These are phyloP conservation scores for Clanis bilineata DNA, from an alignment of 2,888 invertebrate genomes.

Conservation along the genomic window DNA sequence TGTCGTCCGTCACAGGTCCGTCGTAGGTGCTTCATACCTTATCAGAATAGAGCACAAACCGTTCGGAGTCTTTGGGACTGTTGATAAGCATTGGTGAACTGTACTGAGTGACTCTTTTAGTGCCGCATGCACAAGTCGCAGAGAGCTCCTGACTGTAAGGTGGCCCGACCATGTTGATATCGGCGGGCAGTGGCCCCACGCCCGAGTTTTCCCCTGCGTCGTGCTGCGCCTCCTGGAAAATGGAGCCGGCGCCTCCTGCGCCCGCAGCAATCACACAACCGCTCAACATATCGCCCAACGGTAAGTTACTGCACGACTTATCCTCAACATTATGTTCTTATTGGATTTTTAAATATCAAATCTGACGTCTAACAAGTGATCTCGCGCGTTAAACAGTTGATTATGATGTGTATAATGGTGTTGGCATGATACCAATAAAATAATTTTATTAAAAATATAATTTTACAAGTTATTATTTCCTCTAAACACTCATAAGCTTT, in stretches of 20 bases:
- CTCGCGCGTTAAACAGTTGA: background rate
- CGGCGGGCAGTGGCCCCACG: constrained; percentile 84
- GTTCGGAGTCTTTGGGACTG: constrained; percentile 32
- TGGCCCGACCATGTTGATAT: constrained; percentile 84
- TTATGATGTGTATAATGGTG: background rate
- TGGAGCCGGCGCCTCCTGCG: constrained; percentile 83
- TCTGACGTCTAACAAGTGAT: background rate
- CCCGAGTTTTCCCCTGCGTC: constrained; percentile 81
- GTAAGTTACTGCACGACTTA: constrained; percentile 43
- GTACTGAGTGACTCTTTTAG: constrained; percentile 56
- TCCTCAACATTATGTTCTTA: background rate
- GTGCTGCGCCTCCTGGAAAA: constrained; percentile 84
- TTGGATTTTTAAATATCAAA: background rate
- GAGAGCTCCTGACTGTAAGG: constrained; percentile 51
- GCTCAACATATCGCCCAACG: constrained; percentile 83
- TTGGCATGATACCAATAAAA: background rate
- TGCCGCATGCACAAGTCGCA: constrained; percentile 59
- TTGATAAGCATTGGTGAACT: constrained; percentile 48
- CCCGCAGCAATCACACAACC: constrained; percentile 73
- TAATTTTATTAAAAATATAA: background rate
- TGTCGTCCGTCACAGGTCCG: constrained; percentile 56
- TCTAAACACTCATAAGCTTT: background rate
- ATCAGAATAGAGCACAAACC: constrained; percentile 32
- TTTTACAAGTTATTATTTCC: background rate
- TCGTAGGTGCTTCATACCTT: constrained; percentile 46